Evolutionary conservation across 2,888 invertebrate species (phyloP).

Genomic region (Yponomeuta plumbellus): DNA sequence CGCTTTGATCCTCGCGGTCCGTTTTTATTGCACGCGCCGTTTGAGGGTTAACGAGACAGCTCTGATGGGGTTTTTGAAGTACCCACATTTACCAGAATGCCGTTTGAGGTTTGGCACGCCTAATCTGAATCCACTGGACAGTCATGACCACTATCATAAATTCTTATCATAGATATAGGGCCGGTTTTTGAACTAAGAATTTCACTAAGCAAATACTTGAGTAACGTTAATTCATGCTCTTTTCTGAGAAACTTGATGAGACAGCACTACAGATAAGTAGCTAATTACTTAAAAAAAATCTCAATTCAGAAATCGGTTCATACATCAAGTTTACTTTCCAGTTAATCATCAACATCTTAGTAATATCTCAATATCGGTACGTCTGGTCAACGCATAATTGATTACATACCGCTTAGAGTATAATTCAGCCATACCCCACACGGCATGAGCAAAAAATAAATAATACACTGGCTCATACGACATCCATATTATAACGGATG

Average conservation of each 20-base stretch:
- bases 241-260: no score
- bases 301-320: no score
- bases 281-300: no score
- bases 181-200: no score
- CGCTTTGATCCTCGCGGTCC: background rate
- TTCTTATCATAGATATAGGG: no score
- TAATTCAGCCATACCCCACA: constrained; percentile 14
- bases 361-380: constrained; percentile 2
- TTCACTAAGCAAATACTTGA: no score
- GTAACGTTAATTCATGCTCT: no score
- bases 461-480: background rate
- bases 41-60: background rate
- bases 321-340: no score
- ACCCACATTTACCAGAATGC: background rate
- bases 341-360: no score
- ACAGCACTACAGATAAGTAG: no score
- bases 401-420: background rate
- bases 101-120: background rate
- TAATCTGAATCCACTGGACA: background rate
- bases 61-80: background rate
- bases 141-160: no score
- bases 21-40: background rate
- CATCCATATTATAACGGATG: no score
- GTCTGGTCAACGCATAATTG: background rate
- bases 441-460: constrained; percentile 6